Percentiles rank a stretch among this genome's conserved stretches.
phyloP scores from a whole-genome alignment of 2,113 vertebrate genomes.

The Lagopus leucura region DNA sequence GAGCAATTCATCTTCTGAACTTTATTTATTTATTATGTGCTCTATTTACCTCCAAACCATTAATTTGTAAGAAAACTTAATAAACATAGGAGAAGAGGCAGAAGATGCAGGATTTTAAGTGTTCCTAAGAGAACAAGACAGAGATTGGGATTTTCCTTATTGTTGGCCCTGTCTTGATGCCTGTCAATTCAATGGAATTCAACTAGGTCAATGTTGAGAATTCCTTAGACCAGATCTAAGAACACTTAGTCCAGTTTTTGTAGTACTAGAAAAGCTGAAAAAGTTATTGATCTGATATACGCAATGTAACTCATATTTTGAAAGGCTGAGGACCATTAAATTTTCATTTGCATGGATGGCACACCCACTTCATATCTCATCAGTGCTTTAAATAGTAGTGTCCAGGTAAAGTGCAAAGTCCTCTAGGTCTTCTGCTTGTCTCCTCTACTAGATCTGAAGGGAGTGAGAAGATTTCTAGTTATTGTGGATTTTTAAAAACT shows the following conservation, averaged over 20 bases:
- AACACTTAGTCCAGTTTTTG: background rate
- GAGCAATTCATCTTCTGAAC: background rate
- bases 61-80: background rate
- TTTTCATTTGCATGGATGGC: background rate
- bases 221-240: background rate
- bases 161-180: background rate
- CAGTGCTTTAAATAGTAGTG: background rate
- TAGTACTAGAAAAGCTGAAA: background rate
- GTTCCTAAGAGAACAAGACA: background rate
- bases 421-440: background rate
- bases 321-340: background rate
- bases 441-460: background rate
- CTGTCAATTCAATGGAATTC: background rate
- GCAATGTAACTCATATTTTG: background rate
- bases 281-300: background rate
- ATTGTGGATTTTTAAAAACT: background rate
- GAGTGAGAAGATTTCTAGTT: background rate
- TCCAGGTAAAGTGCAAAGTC: background rate
- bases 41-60: background rate
- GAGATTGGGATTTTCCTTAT: background rate
- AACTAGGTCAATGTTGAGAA: background rate
- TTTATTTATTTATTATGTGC: background rate
- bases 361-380: background rate
- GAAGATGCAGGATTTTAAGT: background rate
- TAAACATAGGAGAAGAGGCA: background rate